phyloP scores from a whole-genome alignment of 2,888 invertebrate genomes.

The Loripinus fragilis region DNA sequence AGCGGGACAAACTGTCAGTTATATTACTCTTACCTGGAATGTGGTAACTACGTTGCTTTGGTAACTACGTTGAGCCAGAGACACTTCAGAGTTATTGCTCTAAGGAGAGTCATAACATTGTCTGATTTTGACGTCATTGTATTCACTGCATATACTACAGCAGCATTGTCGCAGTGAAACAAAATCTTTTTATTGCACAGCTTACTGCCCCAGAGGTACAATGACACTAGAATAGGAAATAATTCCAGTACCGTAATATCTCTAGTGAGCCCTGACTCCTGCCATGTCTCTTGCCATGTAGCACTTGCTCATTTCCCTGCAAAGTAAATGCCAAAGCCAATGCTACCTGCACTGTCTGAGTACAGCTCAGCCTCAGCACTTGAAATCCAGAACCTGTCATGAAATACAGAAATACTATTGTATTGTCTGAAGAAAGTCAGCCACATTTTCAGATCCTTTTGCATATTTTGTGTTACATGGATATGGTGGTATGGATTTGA shows the following conservation, averaged over 20 bases:
- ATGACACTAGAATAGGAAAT: slow-evolving; percentile 35
- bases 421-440: slow-evolving; percentile 14
- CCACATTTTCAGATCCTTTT: slow-evolving; percentile 34
- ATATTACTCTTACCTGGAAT: neutral
- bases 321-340: slow-evolving; percentile 36
- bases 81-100: slow-evolving; percentile 30
- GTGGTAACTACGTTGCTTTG: slow-evolving; percentile 13
- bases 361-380: neutral
- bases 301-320: slow-evolving; percentile 19
- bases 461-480: slow-evolving; percentile 9
- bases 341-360: neutral
- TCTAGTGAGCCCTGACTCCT: neutral
- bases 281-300: slow-evolving; percentile 1
- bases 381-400: slow-evolving; percentile 18
- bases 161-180: slow-evolving; percentile 30
- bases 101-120: slow-evolving; percentile 12
- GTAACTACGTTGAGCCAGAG: slow-evolving; percentile 26
- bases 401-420: slow-evolving; percentile 25
- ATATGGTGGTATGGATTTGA: slow-evolving; percentile 29
- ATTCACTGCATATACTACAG: slow-evolving; percentile 39
- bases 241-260: slow-evolving; percentile 31
- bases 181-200: slow-evolving; percentile 31
- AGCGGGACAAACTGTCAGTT: slow-evolving; percentile 1
- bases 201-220: slow-evolving; percentile 32
- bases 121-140: slow-evolving; percentile 29